Base-by-base conservation (phyloP, 1,140 invertebrate species). In the Camponotus pennsylvanicus region DNA sequence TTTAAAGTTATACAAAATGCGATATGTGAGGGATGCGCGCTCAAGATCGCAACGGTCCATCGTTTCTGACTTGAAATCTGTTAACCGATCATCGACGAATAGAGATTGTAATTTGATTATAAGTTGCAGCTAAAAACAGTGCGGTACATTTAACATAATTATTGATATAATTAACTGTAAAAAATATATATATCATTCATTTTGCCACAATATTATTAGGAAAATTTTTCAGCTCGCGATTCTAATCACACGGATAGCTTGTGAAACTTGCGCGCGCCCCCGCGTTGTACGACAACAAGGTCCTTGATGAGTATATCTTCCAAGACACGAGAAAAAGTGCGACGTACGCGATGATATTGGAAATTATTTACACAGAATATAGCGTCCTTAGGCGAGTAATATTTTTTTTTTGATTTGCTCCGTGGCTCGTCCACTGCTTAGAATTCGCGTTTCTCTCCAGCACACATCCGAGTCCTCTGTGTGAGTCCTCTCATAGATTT, bases 331-430 rank as follows among this genome's bases (percentile, higher is more conserved):
- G 49, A 73, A 49, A 75, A 49, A 52, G 79, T 52, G 79, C 76
- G 61, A 66, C 64, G 34, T 83, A 45, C 69, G 69, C 79, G 40
- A 63, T 83, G 79, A 83, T 34, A 32, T 61, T 27, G 79, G 55
- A 75, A 83, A 75, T 83, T 83, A 83, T 83, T 73, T 83, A 83
- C 79, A 83, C 40, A 79, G 64, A 70, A 49, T 73, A 73, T 73
- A 73, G 40, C 67, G 55, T 83, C 40, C 69, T 67, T 73, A 83
- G 79, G 79, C 69, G 69, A 83, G 79, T 83, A 45, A 34, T 40
- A 42, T 70, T 69, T 69, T 32, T 52, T 34, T 75, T 83, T 83
- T 83, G 69, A 83, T 83, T 83, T 83, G 55, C 55, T 83, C n/a
- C 79, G 18, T 70, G 64, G 34, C 52, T 80, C 66, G 49, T 70